Conservation (phyloP, 2,888 invertebrate genomes). For the Zhuqinia jingwanae region DNA sequence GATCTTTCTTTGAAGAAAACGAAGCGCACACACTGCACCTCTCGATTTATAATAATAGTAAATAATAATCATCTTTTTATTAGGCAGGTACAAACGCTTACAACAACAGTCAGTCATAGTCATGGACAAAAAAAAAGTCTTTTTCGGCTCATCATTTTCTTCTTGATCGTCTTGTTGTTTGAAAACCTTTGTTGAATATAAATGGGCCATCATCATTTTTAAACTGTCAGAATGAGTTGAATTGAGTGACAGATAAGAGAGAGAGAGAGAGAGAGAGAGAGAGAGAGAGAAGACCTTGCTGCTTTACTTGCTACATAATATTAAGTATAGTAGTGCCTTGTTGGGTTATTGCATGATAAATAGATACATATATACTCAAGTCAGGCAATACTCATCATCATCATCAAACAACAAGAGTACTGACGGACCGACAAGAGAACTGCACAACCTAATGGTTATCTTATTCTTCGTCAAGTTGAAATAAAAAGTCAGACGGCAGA, state of each 20-base stretch:
- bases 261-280: slow-evolving; percentile 67
- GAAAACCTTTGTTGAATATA: slow-evolving; percentile 63
- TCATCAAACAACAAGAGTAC: background rate
- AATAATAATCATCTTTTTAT: slow-evolving; percentile 23
- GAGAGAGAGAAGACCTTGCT: slow-evolving; percentile 60
- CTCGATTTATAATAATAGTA: slow-evolving; percentile 23
- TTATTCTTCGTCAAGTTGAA: slow-evolving; percentile 24
- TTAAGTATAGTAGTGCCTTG: too few species aligned
- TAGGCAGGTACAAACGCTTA: background rate
- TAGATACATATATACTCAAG: slow-evolving; percentile 40
- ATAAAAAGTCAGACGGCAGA: too few species aligned
- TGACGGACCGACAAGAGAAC: slow-evolving; percentile 7
- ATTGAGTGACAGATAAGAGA: slow-evolving; percentile 71
- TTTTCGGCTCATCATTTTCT: slow-evolving; percentile 60
- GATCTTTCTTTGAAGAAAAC: too few species aligned
- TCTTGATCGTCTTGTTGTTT: slow-evolving; percentile 18
- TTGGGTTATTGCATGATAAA: slow-evolving; percentile 19
- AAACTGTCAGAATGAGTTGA: slow-evolving; percentile 64
- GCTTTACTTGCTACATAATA: too few species aligned
- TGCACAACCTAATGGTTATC: slow-evolving; percentile 34
- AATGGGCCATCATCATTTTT: slow-evolving; percentile 65
- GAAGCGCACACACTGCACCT: background rate
- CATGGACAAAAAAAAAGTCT: slow-evolving; percentile 52
- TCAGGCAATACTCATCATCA: slow-evolving; percentile 31
- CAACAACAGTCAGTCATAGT: background rate